Evolutionary conservation across 1,140 invertebrate genomes (phyloP).

Genomic region (Brachystomella parvula): DNA sequence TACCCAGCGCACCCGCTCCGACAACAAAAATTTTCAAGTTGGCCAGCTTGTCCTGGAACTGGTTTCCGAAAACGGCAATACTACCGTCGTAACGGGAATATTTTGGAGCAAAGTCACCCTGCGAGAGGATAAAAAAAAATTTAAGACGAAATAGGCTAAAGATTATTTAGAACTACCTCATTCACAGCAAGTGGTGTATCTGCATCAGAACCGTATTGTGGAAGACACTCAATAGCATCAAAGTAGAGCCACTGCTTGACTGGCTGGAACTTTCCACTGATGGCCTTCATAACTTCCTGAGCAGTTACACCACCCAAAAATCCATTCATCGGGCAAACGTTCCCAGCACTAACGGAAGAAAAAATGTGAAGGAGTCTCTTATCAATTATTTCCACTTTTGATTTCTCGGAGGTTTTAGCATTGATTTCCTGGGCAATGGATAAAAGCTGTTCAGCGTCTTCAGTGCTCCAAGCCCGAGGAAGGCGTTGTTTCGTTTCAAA

Average conservation of each 20-base stretch:
- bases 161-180: no score
- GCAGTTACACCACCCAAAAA: slow-evolving; percentile 91
- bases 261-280: slow-evolving; percentile 93
- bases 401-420: not conserved
- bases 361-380: slow-evolving; percentile 40
- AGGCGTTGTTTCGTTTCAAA: slow-evolving; percentile 48
- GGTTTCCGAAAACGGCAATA: slow-evolving; percentile 81
- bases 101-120: slow-evolving; percentile 39
- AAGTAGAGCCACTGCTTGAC: slow-evolving; percentile 94
- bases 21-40: slow-evolving; percentile 73
- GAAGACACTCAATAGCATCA: slow-evolving; percentile 88
- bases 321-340: slow-evolving; percentile 86
- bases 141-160: no score
- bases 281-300: slow-evolving; percentile 94
- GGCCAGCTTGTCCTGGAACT: slow-evolving; percentile 77
- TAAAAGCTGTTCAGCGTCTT: slow-evolving; percentile 69
- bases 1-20: slow-evolving; percentile 88
- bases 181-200: slow-evolving; percentile 52
- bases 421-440: slow-evolving; percentile 55
- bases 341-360: slow-evolving; percentile 56
- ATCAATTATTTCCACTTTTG: slow-evolving; percentile 60
- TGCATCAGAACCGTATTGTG: slow-evolving; percentile 55
- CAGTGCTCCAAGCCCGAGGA: slow-evolving; percentile 70
- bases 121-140: not conserved
- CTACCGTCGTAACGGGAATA: slow-evolving; percentile 87